Percentiles rank a stretch among this genome's conserved stretches.
Evolutionary conservation across 2,113 vertebrate species (phyloP).

Genomic region (Lanius collurio): DNA sequence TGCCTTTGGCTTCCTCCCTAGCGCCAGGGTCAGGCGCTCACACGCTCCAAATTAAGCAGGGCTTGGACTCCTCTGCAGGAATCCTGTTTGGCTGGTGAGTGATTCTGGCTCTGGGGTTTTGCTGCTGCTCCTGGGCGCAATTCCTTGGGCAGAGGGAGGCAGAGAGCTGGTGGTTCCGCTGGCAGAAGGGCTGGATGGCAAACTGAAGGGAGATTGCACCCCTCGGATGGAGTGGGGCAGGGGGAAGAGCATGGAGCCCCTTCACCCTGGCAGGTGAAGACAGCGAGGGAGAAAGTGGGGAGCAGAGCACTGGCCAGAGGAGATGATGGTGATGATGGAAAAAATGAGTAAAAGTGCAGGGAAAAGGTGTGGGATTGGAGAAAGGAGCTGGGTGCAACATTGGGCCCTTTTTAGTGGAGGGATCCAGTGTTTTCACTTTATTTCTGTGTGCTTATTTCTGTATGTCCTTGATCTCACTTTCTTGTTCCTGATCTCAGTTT

Average conservation of each 20-base stretch:
- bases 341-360: not conserved
- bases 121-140: not conserved
- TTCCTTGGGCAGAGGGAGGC: not conserved
- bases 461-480: not conserved
- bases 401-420: not conserved
- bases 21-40: accelerated
- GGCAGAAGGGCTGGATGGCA: not conserved
- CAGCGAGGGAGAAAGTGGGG: not conserved
- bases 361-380: not conserved
- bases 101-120: not conserved
- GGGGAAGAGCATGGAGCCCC: not conserved
- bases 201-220: accelerated
- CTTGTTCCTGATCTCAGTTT: not conserved
- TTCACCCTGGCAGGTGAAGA: not conserved
- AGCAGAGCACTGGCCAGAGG: not conserved
- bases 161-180: not conserved
- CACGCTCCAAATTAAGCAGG: not conserved
- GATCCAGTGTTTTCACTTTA: not conserved
- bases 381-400: accelerated
- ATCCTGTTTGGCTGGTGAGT: not conserved
- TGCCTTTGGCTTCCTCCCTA: not conserved
- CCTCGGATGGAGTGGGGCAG: not conserved
- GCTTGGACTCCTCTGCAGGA: not conserved
- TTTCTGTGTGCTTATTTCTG: not conserved
- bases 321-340: not conserved